Evolutionary conservation across 2,113 vertebrate species (phyloP), one percentile per base, ranked within the genome.

Genomic region (Takifugu bimaculatus): DNA sequence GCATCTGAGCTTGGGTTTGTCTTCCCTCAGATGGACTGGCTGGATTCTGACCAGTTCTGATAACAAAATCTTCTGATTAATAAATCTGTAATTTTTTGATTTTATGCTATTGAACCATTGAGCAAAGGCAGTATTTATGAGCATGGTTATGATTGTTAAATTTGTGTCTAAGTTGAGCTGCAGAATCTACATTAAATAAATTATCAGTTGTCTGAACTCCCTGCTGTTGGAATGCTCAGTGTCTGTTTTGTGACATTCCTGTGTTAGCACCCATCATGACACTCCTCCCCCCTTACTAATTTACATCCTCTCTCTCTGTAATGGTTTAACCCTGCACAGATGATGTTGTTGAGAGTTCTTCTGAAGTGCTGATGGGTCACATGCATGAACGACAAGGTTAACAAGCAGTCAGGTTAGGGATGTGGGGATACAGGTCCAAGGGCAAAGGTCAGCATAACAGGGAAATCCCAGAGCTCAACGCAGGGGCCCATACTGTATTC

Each of bases 291-390:
- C 48, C 20, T 70, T 57, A 1, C 47, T 57, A 51, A n/a, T 68
- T 64, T 28, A 55, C 53, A 0, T 13, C 32, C 20, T 47, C 26
- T 60, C 43, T 26, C 49, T 52, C 60, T 4, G 79, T 84, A 85
- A 88, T 72, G 84, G 65, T 84, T 76, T 86, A 86, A 89, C 59
- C 70, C 78, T 69, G 56, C 65, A 67, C 87, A 89, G 82, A 89
- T 89, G 87, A 84, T 35, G 68, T 47, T 62, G 15, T 50, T 65
- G 66, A 50, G 68, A 72, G 74, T 80, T 85, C 80, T 80, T 85
- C 77, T 85, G 82, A 87, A 80, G 81, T 86, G 79, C 84, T 66
- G 72, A 55, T 70, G 66, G 80, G 72, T 83, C 75, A 81, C 76
- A 80, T 2, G 81, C 85, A 83, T 83, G 78, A 39, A 85, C 74